Evolutionary conservation across 2,113 vertebrate genomes (phyloP).

Genomic region (Gulo gulo): DNA sequence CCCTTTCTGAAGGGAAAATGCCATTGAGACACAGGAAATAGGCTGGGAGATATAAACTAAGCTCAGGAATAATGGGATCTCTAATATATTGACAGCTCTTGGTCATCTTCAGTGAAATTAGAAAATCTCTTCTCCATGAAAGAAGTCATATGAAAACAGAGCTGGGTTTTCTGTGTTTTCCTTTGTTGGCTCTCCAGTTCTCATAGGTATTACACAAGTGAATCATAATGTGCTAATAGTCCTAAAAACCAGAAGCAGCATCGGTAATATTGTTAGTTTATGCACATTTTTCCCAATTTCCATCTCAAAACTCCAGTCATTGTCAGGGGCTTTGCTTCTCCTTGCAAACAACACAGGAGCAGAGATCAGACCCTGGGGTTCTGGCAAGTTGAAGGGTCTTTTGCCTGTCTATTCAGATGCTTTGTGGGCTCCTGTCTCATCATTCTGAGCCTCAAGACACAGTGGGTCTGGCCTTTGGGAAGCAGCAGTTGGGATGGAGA

Average conservation of each 20-base stretch:
- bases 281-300: background rate
- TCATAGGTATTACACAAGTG: background rate
- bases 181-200: background rate
- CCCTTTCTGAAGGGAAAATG: constrained; percentile 1
- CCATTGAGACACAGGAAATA: constrained; percentile 8
- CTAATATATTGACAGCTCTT: background rate
- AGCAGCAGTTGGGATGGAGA: background rate
- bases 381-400: background rate
- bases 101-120: background rate
- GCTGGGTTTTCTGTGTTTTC: background rate
- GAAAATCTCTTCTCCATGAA: background rate
- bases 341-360: background rate
- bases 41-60: background rate
- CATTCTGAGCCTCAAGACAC: background rate
- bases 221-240: background rate
- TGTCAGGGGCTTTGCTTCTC: background rate
- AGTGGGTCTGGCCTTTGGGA: background rate
- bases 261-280: background rate
- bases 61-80: background rate
- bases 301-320: background rate
- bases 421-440: background rate
- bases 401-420: background rate
- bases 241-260: background rate
- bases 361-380: background rate
- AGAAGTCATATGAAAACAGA: background rate